Percentiles rank a stretch among this genome's conserved stretches.
These are phyloP conservation scores for Ischnus inquisitorius DNA, from an alignment of 2,888 invertebrate genomes.

Conservation along the genomic window DNA sequence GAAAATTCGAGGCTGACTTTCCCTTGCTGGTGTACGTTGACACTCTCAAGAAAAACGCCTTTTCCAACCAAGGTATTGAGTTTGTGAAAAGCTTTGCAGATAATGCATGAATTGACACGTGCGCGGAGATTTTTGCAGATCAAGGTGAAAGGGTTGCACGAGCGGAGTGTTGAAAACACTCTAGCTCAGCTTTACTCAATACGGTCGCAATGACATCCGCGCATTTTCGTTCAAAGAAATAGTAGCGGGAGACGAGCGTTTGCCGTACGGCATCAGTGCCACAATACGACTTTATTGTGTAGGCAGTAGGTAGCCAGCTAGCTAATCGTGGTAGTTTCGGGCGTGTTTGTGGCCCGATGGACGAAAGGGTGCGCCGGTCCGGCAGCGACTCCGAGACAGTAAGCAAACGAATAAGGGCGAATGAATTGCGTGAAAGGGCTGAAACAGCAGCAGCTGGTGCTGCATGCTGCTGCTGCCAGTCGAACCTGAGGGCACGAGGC, in stretches of 20 bases:
- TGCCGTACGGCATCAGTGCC: constrained; percentile 4
- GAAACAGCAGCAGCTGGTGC: constrained; percentile 56
- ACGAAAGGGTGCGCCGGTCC: constrained; percentile 47
- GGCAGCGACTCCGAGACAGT: constrained; percentile 28
- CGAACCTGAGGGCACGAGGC: constrained; percentile 47
- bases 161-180: constrained; percentile 8
- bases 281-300: constrained; percentile 19
- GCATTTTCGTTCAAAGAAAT: constrained; percentile 19
- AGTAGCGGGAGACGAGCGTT: constrained; percentile 25
- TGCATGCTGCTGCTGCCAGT: constrained; percentile 16
- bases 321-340: constrained; percentile 41
- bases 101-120: not conserved
- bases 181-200: not conserved
- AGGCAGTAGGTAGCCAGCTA: not conserved
- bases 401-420: constrained; percentile 43
- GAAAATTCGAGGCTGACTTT: constrained; percentile 14
- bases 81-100: not conserved
- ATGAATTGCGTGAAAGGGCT: constrained; percentile 56
- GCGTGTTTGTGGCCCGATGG: constrained; percentile 50
- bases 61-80: constrained; percentile 10
- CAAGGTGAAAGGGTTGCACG: constrained; percentile 31
- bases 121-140: not conserved
- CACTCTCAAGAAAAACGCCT: constrained; percentile 12
- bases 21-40: constrained; percentile 13
- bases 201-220: constrained; percentile 2